Evolutionary conservation across 1,140 invertebrate genomes (phyloP).

Genomic region (Pseudomyrmex concolor): DNA sequence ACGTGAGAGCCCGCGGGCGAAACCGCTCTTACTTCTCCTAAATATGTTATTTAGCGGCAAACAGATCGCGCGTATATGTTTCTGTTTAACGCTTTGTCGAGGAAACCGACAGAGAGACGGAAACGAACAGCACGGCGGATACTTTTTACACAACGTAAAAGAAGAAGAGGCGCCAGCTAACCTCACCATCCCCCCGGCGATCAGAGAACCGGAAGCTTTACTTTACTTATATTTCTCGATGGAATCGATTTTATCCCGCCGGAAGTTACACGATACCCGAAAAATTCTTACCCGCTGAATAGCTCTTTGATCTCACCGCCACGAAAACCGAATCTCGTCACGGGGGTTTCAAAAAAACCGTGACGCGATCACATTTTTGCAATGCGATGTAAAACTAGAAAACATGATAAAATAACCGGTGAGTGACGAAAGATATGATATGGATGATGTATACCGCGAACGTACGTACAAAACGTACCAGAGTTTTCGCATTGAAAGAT

Average conservation of each 20-base stretch:
- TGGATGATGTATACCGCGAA: neutral
- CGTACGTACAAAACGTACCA: no score
- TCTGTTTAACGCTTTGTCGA: conserved; percentile 24
- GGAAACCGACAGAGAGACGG: neutral
- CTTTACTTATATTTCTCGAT: conserved; percentile 34
- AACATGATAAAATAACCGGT: conserved; percentile 38
- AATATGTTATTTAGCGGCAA: conserved; percentile 18
- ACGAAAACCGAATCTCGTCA: neutral
- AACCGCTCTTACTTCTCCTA: neutral
- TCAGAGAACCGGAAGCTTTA: conserved; percentile 14
- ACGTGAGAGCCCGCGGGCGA: neutral
- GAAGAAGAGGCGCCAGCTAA: neutral
- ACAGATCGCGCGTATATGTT: conserved; percentile 8
- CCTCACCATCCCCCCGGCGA: conserved; percentile 20
- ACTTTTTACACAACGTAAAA: conserved; percentile 29
- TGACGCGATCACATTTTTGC: conserved; percentile 28
- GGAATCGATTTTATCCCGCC: conserved; percentile 47
- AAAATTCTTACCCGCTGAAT: conserved; percentile 41
- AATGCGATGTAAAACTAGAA: neutral
- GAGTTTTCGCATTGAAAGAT: neutral
- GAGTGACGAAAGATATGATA: conserved; percentile 39
- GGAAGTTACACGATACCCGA: conserved; percentile 53
- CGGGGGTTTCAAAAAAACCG: neutral
- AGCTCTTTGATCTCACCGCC: conserved; percentile 11
- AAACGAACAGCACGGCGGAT: neutral